A percentile compares a stretch with the other conserved stretches of the same genome.
Evolutionary conservation across 2,888 invertebrate genomes (phyloP).

Genomic region (Cheilosia soror): DNA sequence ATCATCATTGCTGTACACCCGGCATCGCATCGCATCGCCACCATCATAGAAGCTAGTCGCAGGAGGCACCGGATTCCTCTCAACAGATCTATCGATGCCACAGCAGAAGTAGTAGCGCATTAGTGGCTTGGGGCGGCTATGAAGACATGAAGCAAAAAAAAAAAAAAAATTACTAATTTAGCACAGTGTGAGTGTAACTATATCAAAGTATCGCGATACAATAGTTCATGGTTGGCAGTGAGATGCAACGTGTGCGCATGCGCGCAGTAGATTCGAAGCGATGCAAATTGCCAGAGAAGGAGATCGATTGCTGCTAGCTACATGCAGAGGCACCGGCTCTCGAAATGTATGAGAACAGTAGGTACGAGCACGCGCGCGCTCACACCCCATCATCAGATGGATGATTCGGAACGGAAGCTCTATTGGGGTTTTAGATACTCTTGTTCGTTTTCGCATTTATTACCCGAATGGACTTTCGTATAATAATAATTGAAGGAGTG

Average conservation of each 20-base stretch:
- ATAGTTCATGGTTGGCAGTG: constrained; percentile 72
- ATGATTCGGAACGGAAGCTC: constrained; percentile 83
- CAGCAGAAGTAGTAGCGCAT: constrained; percentile 48
- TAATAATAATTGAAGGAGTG: constrained; percentile 63
- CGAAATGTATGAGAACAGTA: constrained; percentile 8
- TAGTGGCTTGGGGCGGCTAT: constrained; percentile 42
- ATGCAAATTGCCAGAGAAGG: constrained; percentile 69
- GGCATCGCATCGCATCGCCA: constrained; percentile 17
- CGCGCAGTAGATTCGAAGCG: constrained; percentile 38
- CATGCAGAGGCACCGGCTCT: neutral
- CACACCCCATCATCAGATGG: constrained; percentile 79
- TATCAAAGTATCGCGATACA: constrained; percentile 66
- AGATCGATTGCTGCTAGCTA: constrained; percentile 67
- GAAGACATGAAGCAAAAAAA: constrained; percentile 13
- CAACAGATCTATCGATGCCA: constrained; percentile 47
- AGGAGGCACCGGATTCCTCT: constrained; percentile 46
- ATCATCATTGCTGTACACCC: constrained; percentile 31
- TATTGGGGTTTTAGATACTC: constrained; percentile 47
- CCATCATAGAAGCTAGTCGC: constrained; percentile 43
- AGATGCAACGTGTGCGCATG: constrained; percentile 30
- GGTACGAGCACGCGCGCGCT: constrained; percentile 32
- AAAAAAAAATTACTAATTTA: constrained; percentile 73
- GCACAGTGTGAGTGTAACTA: constrained; percentile 56
- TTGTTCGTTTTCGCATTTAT: constrained; percentile 54
- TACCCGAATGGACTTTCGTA: constrained; percentile 46